These are phyloP conservation scores for Pyrochroa serraticornis DNA, from an alignment of 2,888 invertebrate genomes.

Conservation along the genomic window DNA sequence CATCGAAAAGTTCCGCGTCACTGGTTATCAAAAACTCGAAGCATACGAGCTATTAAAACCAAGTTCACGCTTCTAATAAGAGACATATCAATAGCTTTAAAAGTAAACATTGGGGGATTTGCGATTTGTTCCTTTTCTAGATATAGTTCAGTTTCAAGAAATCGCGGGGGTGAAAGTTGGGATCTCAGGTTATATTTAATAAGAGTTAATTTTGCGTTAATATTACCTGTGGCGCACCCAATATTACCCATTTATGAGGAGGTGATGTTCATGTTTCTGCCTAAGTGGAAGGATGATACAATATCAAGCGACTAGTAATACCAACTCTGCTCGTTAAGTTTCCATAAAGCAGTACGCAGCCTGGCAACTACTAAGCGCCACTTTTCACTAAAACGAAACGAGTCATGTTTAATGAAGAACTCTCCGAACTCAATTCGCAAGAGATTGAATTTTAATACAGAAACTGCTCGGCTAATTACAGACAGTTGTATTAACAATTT, in stretches of 20 bases:
- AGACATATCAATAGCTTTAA: not conserved
- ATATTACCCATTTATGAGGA: conserved; percentile 19
- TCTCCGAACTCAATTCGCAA: not conserved
- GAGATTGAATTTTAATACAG: too few relatives aligned
- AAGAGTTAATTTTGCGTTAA: conserved; percentile 12
- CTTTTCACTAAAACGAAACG: conserved; percentile 10
- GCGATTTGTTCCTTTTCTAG: not conserved
- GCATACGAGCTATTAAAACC: conserved; percentile 10
- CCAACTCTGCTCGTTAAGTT: conserved; percentile 37
- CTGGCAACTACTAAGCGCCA: conserved; percentile 29
- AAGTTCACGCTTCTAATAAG: conserved; percentile 1
- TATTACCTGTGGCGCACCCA: conserved; percentile 18
- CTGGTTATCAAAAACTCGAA: conserved; percentile 5
- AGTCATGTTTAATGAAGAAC: conserved; percentile 11
- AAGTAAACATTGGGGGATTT: not conserved
- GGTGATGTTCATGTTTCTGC: conserved; percentile 14
- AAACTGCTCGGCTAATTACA: too few relatives aligned
- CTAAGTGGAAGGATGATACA: conserved; percentile 15
- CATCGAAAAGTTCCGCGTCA: conserved; percentile 11
- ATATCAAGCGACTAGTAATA: conserved; percentile 34
- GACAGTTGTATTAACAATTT: too few relatives aligned
- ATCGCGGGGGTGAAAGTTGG: conserved; percentile 1
- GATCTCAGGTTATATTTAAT: conserved; percentile 9
- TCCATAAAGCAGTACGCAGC: conserved; percentile 34
- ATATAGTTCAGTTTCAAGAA: not conserved